Percentiles rank a stretch among this genome's conserved stretches.
These are phyloP conservation scores for Leptinotarsa rubiginosa DNA, from an alignment of 2,888 invertebrate genomes.

Conservation along the genomic window DNA sequence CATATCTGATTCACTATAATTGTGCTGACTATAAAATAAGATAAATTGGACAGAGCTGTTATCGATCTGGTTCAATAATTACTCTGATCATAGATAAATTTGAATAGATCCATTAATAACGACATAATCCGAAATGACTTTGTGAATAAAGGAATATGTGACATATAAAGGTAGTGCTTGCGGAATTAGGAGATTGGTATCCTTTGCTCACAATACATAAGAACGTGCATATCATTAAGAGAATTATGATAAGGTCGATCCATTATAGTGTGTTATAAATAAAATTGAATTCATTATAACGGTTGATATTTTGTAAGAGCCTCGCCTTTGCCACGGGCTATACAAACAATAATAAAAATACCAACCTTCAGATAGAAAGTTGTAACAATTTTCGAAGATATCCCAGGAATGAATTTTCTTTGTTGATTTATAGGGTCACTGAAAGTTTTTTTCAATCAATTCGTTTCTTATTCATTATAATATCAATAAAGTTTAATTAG, in stretches of 20 bases:
- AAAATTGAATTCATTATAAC: constrained; percentile 10
- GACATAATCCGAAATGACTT: not conserved
- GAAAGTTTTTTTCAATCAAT: no score
- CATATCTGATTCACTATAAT: no score
- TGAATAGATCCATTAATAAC: not conserved
- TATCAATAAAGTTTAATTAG: no score
- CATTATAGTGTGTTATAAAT: constrained; percentile 5
- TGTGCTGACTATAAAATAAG: no score
- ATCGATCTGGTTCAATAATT: not conserved
- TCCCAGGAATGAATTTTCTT: not conserved
- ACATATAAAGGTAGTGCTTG: not conserved
- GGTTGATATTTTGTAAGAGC: constrained; percentile 6
- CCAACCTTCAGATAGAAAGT: not conserved
- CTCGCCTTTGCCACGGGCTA: not conserved
- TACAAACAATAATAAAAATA: constrained; percentile 4
- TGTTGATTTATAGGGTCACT: no score
- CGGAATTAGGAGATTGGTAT: constrained; percentile 5
- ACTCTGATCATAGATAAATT: not conserved
- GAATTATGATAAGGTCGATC: constrained; percentile 13
- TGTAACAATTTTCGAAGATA: not conserved
- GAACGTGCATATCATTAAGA: constrained; percentile 11
- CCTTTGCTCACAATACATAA: constrained; percentile 3
- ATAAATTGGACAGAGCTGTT: not conserved
- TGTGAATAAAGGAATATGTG: constrained; percentile 1
- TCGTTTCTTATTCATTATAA: no score